Percentiles rank a stretch among this genome's conserved stretches.
These are phyloP conservation scores for Cyprinodon tularosa DNA, from an alignment of 2,113 vertebrate genomes.

Conservation along the genomic window DNA sequence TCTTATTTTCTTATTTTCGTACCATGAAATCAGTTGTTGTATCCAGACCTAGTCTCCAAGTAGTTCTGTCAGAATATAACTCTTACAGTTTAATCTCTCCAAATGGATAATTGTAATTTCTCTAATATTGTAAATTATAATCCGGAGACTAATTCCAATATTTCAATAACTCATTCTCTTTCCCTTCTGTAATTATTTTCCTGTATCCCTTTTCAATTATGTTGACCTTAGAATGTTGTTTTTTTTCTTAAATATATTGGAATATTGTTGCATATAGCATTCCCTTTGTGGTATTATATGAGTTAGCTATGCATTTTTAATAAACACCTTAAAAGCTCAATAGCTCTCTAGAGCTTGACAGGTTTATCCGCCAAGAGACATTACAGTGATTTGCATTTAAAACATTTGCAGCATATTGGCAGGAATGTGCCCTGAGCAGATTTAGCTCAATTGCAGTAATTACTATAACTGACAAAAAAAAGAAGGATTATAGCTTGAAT, in stretches of 20 bases:
- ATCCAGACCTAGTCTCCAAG: not conserved
- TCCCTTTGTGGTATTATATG: not conserved
- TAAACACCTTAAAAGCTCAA: slow-evolving; percentile 41
- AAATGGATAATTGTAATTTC: slow-evolving; percentile 38
- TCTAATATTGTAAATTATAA: slow-evolving; percentile 29
- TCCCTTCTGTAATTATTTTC: slow-evolving; percentile 32
- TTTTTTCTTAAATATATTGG: slow-evolving; percentile 9
- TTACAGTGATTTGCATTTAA: slow-evolving; percentile 50
- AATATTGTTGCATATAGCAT: not conserved
- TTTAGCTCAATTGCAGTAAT: slow-evolving; percentile 17
- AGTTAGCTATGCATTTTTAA: slow-evolving; percentile 33
- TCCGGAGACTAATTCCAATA: slow-evolving; percentile 41
- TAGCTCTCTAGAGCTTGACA: slow-evolving; percentile 35
- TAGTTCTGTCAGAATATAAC: slow-evolving; percentile 28
- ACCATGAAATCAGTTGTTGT: not conserved
- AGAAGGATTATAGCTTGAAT: slow-evolving; percentile 5
- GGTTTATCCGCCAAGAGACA: slow-evolving; percentile 43
- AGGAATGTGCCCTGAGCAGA: slow-evolving; percentile 28
- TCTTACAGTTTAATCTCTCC: slow-evolving; percentile 22
- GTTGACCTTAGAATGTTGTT: not conserved
- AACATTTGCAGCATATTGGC: slow-evolving; percentile 35
- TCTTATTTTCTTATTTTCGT: too few species aligned
- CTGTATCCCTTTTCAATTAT: slow-evolving; percentile 29
- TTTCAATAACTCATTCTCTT: slow-evolving; percentile 19
- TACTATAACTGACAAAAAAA: slow-evolving; percentile 26